Percentiles rank a stretch among this genome's conserved stretches.
phyloP scores from a whole-genome alignment of 2,797 vertebrate species.

The Centroberyx gerrardi region DNA sequence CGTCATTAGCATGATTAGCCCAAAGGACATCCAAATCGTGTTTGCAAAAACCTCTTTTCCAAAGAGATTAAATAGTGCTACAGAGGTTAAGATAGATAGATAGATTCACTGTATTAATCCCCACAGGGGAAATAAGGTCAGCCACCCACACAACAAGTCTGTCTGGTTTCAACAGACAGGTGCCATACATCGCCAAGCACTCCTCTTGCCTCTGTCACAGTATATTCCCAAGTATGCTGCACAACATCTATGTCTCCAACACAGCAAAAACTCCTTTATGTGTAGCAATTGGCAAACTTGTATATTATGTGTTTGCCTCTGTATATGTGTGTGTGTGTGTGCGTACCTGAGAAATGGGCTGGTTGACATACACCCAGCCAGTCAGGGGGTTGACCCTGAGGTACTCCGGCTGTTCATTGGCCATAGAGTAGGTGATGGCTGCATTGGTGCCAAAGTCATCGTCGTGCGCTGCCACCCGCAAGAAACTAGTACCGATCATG shows the following conservation, averaged over 20 bases:
- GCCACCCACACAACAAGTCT: no score
- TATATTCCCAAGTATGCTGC: neutral
- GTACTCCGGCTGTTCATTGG: conserved; percentile 87
- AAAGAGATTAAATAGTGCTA: neutral
- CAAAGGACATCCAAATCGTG: neutral
- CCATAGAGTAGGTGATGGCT: conserved; percentile 88
- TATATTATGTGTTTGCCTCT: conserved; percentile 1
- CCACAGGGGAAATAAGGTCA: no score
- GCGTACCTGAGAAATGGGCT: conserved; percentile 90
- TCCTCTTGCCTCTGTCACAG: neutral
- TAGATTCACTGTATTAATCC: no score
- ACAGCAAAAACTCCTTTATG: neutral
- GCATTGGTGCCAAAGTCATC: conserved; percentile 92
- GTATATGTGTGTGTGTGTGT: conserved; percentile 3
- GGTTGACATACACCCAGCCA: conserved; percentile 93
- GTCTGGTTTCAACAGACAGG: neutral
- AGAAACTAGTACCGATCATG: conserved; percentile 91
- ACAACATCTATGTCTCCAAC: neutral
- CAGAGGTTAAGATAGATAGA: no score
- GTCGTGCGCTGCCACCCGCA: conserved; percentile 90
- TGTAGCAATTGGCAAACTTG: neutral
- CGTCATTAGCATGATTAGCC: neutral
- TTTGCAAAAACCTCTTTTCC: neutral
- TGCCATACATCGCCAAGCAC: neutral
- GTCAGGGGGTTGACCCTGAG: conserved; percentile 90